These are phyloP conservation scores for Phaonia tiefii DNA, from an alignment of 2,888 invertebrate species.

Conservation along the genomic window DNA sequence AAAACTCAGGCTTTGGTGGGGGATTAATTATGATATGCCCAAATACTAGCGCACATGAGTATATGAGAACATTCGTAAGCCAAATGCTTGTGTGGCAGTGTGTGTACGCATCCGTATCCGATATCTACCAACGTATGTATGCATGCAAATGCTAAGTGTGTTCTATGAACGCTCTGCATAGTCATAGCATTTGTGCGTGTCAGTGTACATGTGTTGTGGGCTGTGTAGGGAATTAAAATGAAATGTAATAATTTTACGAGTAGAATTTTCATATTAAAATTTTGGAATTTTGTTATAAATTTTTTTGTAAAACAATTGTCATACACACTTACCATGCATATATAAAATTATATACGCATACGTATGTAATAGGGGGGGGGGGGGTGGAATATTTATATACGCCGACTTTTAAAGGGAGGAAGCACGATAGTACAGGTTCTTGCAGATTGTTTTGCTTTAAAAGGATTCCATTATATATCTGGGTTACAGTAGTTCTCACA, in stretches of 20 bases:
- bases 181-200: conserved; percentile 9
- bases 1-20: conserved; percentile 65
- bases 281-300: conserved; percentile 76
- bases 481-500: too few relatives aligned
- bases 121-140: neutral
- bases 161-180: conserved; percentile 15
- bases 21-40: conserved; percentile 79
- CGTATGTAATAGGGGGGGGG: too few relatives aligned
- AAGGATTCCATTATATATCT: too few relatives aligned
- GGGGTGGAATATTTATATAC: too few relatives aligned
- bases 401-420: too few relatives aligned
- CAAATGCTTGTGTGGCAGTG: neutral
- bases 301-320: conserved; percentile 41
- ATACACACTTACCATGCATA: neutral
- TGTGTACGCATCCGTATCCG: conserved; percentile 1
- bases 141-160: conserved; percentile 9
- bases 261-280: conserved; percentile 77
- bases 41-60: conserved; percentile 29
- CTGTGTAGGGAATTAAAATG: conserved; percentile 72
- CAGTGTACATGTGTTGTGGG: conserved; percentile 21
- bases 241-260: conserved; percentile 78
- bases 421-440: too few relatives aligned
- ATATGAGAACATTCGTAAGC: neutral
- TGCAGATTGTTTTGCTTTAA: too few relatives aligned
- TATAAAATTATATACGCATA: neutral